These are phyloP conservation scores for Gorsachius goisagi DNA, from an alignment of 2,113 vertebrate species.

Conservation along the genomic window DNA sequence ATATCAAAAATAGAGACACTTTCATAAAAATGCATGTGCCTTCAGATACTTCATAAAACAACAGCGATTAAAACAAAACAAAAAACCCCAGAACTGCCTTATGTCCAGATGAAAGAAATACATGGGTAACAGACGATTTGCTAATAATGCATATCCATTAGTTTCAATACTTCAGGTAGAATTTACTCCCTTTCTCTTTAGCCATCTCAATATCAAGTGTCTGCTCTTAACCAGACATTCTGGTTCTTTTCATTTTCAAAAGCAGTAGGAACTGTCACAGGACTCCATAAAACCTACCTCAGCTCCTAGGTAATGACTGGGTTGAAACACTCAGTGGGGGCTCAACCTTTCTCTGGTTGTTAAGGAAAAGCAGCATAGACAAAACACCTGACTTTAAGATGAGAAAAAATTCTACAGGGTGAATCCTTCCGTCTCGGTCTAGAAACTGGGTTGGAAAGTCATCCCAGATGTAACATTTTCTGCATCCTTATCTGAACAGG, in stretches of 20 bases:
- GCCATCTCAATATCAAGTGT: neutral
- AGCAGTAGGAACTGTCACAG: neutral
- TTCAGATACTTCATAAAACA: neutral
- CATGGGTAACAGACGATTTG: neutral
- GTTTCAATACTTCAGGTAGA: neutral
- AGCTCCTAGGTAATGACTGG: neutral
- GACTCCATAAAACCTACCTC: neutral
- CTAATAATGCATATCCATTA: neutral
- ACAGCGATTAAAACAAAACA: neutral
- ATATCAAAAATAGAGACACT: neutral
- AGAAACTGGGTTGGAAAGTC: neutral
- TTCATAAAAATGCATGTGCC: neutral
- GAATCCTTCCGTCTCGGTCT: neutral
- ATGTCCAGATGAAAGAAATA: neutral
- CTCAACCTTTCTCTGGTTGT: neutral
- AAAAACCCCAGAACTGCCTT: neutral
- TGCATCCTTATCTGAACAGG: neutral
- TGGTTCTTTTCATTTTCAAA: neutral
- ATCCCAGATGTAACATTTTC: neutral
- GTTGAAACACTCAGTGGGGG: neutral
- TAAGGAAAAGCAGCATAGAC: neutral
- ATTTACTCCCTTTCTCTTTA: neutral
- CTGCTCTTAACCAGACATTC: neutral
- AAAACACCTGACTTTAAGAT: neutral
- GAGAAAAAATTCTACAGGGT: neutral